These are phyloP conservation scores for Macquaria ambigua DNA, from an alignment of 2,113 vertebrate species.

Conservation along the genomic window DNA sequence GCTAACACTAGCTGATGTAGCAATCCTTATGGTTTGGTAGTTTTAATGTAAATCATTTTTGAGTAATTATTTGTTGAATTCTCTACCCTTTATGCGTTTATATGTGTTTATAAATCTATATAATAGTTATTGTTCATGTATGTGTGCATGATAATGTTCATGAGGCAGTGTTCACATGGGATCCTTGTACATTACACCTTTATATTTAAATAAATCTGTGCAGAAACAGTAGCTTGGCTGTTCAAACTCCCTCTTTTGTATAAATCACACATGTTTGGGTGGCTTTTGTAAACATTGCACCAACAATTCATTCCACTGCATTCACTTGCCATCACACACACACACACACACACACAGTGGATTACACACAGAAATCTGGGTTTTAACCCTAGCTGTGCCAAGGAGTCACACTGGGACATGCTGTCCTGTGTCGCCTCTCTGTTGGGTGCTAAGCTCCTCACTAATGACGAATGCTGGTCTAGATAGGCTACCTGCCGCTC, in stretches of 20 bases:
- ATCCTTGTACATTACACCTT: background rate
- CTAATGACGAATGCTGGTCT: conserved; percentile 51
- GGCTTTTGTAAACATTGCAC: conserved; percentile 6
- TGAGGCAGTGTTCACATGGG: background rate
- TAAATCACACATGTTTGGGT: conserved; percentile 8
- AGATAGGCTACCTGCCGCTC: conserved; percentile 63
- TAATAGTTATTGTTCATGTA: background rate
- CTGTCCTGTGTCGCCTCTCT: conserved; percentile 45
- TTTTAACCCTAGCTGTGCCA: conserved; percentile 51
- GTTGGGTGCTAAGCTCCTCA: conserved; percentile 66
- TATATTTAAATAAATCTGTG: conserved; percentile 10
- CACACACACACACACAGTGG: conserved; percentile 31
- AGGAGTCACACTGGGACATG: conserved; percentile 47
- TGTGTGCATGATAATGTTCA: background rate
- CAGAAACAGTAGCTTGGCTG: conserved; percentile 1
- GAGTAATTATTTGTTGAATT: background rate
- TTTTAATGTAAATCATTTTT: background rate
- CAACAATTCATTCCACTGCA: background rate
- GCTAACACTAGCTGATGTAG: background rate
- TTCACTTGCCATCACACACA: conserved; percentile 15
- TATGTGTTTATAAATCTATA: background rate
- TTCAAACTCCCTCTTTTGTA: background rate
- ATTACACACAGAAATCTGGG: conserved; percentile 65
- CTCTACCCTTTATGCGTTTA: background rate
- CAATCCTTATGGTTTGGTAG: background rate